Evolutionary conservation across 2,888 invertebrate species (phyloP).

Genomic region (Lomographa bimaculata): DNA sequence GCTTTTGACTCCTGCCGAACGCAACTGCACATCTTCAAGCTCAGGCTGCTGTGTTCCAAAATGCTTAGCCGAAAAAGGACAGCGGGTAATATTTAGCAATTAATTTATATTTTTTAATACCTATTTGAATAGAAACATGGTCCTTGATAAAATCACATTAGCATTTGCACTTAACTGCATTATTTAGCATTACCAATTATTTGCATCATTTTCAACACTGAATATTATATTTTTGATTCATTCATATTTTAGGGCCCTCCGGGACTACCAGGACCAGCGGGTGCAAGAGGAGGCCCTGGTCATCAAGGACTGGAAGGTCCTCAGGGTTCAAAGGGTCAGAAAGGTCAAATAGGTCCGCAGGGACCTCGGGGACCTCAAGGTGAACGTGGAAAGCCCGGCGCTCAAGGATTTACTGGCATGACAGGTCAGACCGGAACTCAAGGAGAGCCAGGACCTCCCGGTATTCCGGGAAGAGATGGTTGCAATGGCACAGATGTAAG

Average conservation of each 20-base stretch:
- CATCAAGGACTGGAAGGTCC: slow-evolving; percentile 93
- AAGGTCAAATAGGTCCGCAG: slow-evolving; percentile 92
- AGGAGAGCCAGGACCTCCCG: slow-evolving; percentile 88
- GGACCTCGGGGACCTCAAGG: slow-evolving; percentile 93
- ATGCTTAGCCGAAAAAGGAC: slow-evolving; percentile 95
- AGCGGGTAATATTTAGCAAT: slow-evolving; percentile 86
- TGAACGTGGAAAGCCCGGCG: slow-evolving; percentile 92
- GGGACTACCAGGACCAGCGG: slow-evolving; percentile 88
- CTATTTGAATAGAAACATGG: too few relatives aligned
- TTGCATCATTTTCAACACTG: too few relatives aligned
- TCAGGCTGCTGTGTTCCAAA: slow-evolving; percentile 91
- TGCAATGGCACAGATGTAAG: slow-evolving; percentile 98
- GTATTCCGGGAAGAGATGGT: slow-evolving; percentile 94
- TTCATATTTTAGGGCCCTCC: slow-evolving; percentile 85
- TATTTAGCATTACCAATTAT: too few relatives aligned
- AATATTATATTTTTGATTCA: too few relatives aligned
- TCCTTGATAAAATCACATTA: too few relatives aligned
- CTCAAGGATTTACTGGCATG: slow-evolving; percentile 94
- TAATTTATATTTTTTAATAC: too few relatives aligned
- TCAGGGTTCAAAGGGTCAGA: slow-evolving; percentile 94
- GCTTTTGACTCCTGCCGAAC: slow-evolving; percentile 65
- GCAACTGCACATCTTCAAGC: slow-evolving; percentile 86
- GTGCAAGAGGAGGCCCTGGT: slow-evolving; percentile 90
- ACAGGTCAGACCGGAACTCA: slow-evolving; percentile 90
- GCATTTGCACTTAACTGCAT: too few relatives aligned